Evolutionary conservation across 2,888 invertebrate species (phyloP).

Genomic region (Balanococcus diminutus): DNA sequence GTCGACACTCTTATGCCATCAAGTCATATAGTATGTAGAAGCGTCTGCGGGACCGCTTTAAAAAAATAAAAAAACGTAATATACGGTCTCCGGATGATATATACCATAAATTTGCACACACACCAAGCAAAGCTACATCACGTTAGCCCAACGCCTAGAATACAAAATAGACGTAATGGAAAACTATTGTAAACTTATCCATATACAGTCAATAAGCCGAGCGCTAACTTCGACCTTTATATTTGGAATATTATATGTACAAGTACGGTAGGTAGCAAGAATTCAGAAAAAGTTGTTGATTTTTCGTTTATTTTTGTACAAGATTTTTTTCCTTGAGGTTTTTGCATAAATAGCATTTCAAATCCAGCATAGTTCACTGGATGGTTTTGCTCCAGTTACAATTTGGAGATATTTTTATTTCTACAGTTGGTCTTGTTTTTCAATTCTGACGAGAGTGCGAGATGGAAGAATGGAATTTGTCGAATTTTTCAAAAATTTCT

Average conservation of each 20-base stretch:
- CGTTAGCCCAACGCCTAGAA: background rate
- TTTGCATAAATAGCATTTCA: too few species aligned
- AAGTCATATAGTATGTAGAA: too few species aligned
- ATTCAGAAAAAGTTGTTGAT: background rate
- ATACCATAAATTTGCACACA: background rate
- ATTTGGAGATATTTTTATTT: too few species aligned
- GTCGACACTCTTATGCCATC: background rate
- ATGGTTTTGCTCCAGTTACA: too few species aligned
- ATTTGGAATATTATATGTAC: background rate
- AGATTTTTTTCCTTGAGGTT: background rate
- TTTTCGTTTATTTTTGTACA: background rate
- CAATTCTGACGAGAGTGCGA: too few species aligned
- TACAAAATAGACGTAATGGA: constrained; percentile 27
- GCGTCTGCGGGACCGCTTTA: background rate
- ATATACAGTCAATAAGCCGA: constrained; percentile 15
- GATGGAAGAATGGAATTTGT: too few species aligned
- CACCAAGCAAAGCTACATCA: background rate
- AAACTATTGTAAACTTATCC: constrained; percentile 23
- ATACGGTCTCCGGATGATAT: constrained; percentile 7
- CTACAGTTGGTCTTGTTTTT: too few species aligned
- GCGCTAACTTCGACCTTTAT: background rate
- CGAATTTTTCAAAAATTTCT: too few species aligned
- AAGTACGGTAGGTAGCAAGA: background rate
- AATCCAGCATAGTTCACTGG: too few species aligned
- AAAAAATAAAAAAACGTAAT: background rate